Conservation (phyloP, 2,797 vertebrate genomes). For the Peromyscus melanophrys region DNA sequence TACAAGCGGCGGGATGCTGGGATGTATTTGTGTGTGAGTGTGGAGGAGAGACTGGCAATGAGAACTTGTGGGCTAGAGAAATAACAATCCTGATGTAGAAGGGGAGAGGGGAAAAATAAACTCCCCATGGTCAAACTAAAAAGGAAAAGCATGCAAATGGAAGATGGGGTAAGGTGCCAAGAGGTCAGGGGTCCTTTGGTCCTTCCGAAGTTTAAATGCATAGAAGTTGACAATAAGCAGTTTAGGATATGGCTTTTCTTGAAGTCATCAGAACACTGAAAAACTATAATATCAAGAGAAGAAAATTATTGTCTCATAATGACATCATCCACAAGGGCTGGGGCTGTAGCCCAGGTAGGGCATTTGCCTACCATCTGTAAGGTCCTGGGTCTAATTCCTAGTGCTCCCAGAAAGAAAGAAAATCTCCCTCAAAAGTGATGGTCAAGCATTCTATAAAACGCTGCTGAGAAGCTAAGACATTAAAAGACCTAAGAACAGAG, state of each 20-base stretch:
- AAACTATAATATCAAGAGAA: too few species aligned
- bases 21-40: not conserved
- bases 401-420: not conserved
- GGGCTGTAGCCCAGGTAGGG: not conserved
- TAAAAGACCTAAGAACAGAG: not conserved
- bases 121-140: rapidly evolving
- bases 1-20: not conserved
- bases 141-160: rapidly evolving
- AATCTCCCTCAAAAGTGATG: not conserved
- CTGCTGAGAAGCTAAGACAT: not conserved
- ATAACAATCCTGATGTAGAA: too few species aligned
- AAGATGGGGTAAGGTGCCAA: rapidly evolving
- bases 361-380: not conserved
- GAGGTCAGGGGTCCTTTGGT: rapidly evolving
- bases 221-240: rapidly evolving
- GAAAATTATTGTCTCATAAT: not conserved
- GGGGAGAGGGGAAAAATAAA: rapidly evolving
- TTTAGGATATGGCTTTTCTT: not conserved
- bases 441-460: not conserved
- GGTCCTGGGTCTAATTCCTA: not conserved
- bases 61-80: not conserved
- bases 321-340: not conserved
- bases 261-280: not conserved
- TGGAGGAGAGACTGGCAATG: not conserved
- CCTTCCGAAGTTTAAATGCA: rapidly evolving